Evolutionary conservation across 2,113 vertebrate species (phyloP), one percentile per base, ranked within the genome.

Genomic region (Laticauda laticaudata): DNA sequence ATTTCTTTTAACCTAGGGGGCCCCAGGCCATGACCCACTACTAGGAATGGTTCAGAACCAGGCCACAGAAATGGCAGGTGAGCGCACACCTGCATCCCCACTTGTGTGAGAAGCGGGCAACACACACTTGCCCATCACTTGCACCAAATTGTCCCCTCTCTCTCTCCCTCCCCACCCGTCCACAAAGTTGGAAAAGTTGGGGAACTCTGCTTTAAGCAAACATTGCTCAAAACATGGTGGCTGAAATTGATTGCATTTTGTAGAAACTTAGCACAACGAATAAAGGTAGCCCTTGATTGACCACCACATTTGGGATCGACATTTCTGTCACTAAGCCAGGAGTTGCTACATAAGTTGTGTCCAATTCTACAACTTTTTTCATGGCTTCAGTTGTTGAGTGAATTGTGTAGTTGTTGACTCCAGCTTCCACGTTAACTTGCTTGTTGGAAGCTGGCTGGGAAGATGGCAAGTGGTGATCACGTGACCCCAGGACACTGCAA

Each of bases 181-280:
- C 4, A 4, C 64, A 69, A 69, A 69, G 64, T 12, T 2, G 5
- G 29, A n/a, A 69, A 69, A n/a, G 64, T 69, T 69, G 12, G 4
- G 29, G 64, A n/a, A n/a, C 12, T 29, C 64, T 69, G 64, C 64
- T 69, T 69, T 69, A 15, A 69, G 12, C 29, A 69, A 89, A 81
- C 61, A 57, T 26, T 88, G 48, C 59, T 53, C n/a, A 34, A 43
- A 88, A 39, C 11, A 24, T 81, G 51, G 56, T 43, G 45, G 56
- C 10, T 91, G 18, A 87, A 64, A 59, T 86, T 92, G 57, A 45
- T 54, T 29, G 24, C 29, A 87, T 61, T 92, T 61, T 87, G n/a
- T 92, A 61, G 56, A 61, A 87, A 14, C 14, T 29, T 51, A 57
- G 43, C 85, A 61, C 8, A 23, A 43, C 15, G 55, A 43, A 69